phyloP scores from a whole-genome alignment of 2,888 invertebrate species.

The Hypercompe scribonia region DNA sequence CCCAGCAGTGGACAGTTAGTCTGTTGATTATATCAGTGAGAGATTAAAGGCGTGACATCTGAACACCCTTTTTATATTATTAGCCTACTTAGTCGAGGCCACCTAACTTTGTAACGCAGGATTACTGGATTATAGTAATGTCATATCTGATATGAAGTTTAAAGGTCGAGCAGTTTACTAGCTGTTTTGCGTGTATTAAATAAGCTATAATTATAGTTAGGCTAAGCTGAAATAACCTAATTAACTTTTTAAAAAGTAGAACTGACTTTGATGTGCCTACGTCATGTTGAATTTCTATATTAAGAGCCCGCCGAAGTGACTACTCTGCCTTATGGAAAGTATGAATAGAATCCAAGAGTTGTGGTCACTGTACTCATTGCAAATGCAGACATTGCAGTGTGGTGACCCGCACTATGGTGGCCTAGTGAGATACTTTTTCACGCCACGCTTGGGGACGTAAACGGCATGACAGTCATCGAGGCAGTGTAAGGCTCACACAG shows the following conservation, averaged over 20 bases:
- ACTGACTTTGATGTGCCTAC: no score
- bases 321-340: no score
- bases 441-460: no score
- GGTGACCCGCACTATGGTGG: no score
- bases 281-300: no score
- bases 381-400: no score
- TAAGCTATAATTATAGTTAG: neutral
- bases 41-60: conserved; percentile 21
- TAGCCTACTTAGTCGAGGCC: conserved; percentile 38
- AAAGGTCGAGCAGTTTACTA: neutral
- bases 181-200: neutral
- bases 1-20: neutral
- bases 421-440: no score
- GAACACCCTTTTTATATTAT: conserved; percentile 39
- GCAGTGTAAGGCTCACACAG: no score
- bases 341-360: no score
- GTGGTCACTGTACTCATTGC: no score
- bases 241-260: neutral
- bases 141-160: conserved; percentile 3
- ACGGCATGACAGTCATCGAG: no score
- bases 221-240: neutral
- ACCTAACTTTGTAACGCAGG: conserved; percentile 23
- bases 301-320: no score
- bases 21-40: neutral
- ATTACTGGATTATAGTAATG: conserved; percentile 16